Percentiles rank a stretch among this genome's conserved stretches.
These are phyloP conservation scores for Diorhabda elongata DNA, from an alignment of 1,140 invertebrate genomes.

Conservation along the genomic window DNA sequence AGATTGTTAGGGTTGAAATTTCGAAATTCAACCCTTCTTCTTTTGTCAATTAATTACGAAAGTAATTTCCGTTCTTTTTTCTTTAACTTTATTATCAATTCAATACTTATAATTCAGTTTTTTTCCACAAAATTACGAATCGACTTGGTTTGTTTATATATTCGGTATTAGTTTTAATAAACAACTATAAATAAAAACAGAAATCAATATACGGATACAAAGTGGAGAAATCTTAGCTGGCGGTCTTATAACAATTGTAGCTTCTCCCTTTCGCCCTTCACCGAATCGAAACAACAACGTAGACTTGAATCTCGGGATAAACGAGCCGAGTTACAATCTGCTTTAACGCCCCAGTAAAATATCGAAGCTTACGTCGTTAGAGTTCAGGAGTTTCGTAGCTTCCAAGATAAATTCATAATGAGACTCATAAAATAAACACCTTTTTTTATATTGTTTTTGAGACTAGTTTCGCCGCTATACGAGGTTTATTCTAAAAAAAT, in stretches of 20 bases:
- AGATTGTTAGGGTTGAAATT: neutral
- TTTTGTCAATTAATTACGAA: neutral
- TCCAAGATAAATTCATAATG: slow-evolving; percentile 20
- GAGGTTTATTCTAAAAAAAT: too few relatives aligned
- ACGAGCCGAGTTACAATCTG: slow-evolving; percentile 26
- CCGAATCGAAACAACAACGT: neutral
- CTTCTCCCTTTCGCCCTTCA: neutral
- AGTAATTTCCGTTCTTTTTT: neutral
- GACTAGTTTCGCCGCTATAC: neutral
- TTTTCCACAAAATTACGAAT: too few relatives aligned
- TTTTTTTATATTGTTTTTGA: neutral
- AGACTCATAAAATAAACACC: slow-evolving; percentile 14
- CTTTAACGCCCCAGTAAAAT: slow-evolving; percentile 31
- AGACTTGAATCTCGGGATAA: slow-evolving; percentile 15
- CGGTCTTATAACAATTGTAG: neutral
- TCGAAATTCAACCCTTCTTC: neutral
- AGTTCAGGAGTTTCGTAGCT: slow-evolving; percentile 29
- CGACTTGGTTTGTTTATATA: too few relatives aligned
- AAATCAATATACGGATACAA: too few relatives aligned
- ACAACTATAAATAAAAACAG: too few relatives aligned
- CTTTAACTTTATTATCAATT: too few relatives aligned
- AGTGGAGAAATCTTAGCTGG: neutral
- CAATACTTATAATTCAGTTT: too few relatives aligned
- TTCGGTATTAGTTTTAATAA: too few relatives aligned
- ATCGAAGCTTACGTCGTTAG: slow-evolving; percentile 29